A percentile compares a stretch with the other conserved stretches of the same genome.
phyloP scores from a whole-genome alignment of 2,888 invertebrate genomes.

The Drosophila leonis region DNA sequence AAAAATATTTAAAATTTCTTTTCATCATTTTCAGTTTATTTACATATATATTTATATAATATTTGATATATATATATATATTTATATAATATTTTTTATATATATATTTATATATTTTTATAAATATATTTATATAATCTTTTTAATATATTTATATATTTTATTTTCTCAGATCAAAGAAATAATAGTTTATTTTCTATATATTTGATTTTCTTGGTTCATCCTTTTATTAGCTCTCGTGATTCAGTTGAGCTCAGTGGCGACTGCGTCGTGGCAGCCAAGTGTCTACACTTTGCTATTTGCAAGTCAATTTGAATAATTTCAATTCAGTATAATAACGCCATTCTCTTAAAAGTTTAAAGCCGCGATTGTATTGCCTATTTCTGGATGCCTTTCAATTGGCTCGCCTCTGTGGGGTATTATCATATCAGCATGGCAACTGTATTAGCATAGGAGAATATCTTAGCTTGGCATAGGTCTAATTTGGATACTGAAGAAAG shows the following conservation, averaged over 20 bases:
- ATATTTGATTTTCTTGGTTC: neutral
- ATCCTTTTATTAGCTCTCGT: conserved; percentile 18
- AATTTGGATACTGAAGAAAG: conserved; percentile 4
- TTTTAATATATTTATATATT: neutral
- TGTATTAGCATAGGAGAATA: neutral
- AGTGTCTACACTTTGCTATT: conserved; percentile 24
- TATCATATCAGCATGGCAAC: conserved; percentile 35
- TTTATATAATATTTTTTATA: no score
- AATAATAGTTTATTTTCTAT: neutral
- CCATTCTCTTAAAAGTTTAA: conserved; percentile 60
- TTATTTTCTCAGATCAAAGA: neutral
- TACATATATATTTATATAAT: no score
- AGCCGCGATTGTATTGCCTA: conserved; percentile 36
- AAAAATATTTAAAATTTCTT: no score
- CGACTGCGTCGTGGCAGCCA: neutral
- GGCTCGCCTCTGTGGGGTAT: conserved; percentile 4
- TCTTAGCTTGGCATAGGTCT: conserved; percentile 32
- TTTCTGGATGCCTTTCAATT: conserved; percentile 67
- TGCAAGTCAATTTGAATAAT: conserved; percentile 71
- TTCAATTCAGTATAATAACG: conserved; percentile 66
- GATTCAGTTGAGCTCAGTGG: conserved; percentile 8
- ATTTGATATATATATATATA: no score
- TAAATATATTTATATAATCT: neutral
- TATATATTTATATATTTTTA: neutral
- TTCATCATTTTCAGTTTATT: no score